phyloP scores from a whole-genome alignment of 2,888 invertebrate species.

The Dicranocentrus wangi region DNA sequence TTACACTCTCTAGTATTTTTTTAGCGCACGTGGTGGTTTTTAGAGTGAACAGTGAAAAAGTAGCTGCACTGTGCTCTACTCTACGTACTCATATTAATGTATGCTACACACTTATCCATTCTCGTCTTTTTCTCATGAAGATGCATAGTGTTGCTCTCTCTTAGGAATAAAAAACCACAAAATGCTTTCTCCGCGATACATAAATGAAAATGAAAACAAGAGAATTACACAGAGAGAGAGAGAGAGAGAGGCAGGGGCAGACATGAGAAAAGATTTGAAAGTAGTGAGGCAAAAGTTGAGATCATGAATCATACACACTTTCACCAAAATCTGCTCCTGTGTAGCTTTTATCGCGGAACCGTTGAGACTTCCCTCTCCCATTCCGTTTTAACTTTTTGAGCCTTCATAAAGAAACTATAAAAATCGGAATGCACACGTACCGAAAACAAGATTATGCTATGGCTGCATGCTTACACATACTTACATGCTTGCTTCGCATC shows the following conservation, averaged over 20 bases:
- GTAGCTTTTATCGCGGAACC: background rate
- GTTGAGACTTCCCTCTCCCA: background rate
- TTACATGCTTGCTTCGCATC: too few relatives aligned
- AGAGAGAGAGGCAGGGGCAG: too few relatives aligned
- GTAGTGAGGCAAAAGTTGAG: constrained; percentile 1
- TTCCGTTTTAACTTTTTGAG: background rate
- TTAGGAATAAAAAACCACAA: constrained; percentile 36
- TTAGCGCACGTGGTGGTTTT: too few relatives aligned
- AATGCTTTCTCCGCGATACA: constrained; percentile 31
- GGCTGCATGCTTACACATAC: too few relatives aligned
- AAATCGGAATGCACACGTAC: too few relatives aligned
- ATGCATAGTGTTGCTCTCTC: background rate
- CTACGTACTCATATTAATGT: too few relatives aligned
- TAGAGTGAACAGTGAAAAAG: too few relatives aligned
- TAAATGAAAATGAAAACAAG: background rate
- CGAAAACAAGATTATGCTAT: too few relatives aligned
- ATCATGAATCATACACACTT: constrained; percentile 30
- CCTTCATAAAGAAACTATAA: background rate
- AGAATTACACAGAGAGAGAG: background rate
- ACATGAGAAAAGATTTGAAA: constrained; percentile 33
- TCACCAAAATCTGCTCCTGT: constrained; percentile 1
- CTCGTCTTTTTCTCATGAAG: background rate
- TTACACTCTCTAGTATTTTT: too few relatives aligned
- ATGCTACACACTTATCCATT: background rate
- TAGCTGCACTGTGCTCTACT: too few relatives aligned